Percentiles rank a stretch among this genome's conserved stretches.
Conservation (phyloP, 2,888 invertebrate genomes). For the Phyto melanocephala region DNA sequence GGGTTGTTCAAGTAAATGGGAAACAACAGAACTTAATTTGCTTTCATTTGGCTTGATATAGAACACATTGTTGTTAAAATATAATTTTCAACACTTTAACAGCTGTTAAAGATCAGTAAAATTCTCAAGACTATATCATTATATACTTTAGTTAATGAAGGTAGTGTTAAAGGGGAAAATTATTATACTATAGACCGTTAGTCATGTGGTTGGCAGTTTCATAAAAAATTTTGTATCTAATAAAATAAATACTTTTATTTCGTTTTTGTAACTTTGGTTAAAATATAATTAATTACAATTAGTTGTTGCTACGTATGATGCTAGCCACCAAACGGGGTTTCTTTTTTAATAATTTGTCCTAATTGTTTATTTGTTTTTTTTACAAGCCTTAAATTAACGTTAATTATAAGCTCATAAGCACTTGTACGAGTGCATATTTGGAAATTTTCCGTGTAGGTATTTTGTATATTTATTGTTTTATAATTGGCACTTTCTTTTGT, state of each 20-base stretch:
- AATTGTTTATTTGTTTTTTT: constrained; percentile 59
- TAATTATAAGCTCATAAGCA: constrained; percentile 60
- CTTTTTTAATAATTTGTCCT: constrained; percentile 77
- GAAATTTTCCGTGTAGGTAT: too few species aligned
- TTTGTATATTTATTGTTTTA: constrained; percentile 25
- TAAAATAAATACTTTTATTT: neutral
- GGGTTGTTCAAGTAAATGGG: constrained; percentile 25
- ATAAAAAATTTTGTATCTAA: too few species aligned
- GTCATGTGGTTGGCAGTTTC: neutral
- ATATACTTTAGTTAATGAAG: neutral
- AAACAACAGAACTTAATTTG: constrained; percentile 29
- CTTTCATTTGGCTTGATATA: constrained; percentile 1
- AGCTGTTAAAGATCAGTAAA: constrained; percentile 64
- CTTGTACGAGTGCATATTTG: neutral
- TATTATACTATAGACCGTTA: neutral
- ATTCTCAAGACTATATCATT: constrained; percentile 41
- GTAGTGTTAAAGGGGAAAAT: neutral
- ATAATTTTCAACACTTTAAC: constrained; percentile 68
- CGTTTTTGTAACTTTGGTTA: neutral
- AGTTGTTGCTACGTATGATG: constrained; percentile 69
- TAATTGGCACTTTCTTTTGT: constrained; percentile 22
- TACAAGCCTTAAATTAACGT: constrained; percentile 46
- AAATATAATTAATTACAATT: constrained; percentile 68
- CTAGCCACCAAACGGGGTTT: constrained; percentile 74
- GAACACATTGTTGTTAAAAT: constrained; percentile 26